phyloP scores from a whole-genome alignment of 2,113 vertebrate species.

The Orcinus orca region DNA sequence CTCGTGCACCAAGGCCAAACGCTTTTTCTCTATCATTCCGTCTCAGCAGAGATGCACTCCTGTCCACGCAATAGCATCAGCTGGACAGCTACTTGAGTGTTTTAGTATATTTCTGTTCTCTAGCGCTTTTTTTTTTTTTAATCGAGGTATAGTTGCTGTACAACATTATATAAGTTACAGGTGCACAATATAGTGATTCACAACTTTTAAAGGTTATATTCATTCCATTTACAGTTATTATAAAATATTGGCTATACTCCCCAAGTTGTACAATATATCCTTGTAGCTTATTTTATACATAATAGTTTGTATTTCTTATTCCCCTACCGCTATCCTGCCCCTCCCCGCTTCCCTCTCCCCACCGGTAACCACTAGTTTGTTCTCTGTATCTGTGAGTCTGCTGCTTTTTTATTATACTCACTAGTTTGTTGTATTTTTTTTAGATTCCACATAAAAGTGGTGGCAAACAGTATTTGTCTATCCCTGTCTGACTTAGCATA shows the following conservation, averaged over 20 bases:
- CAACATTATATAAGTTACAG: not conserved
- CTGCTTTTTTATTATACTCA: not conserved
- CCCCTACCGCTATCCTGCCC: not conserved
- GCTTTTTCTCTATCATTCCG: accelerated
- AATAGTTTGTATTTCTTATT: no score
- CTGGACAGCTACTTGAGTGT: accelerated
- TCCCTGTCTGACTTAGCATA: not conserved
- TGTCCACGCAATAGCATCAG: accelerated
- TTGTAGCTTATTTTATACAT: not conserved
- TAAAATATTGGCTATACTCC: not conserved
- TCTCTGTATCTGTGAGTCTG: not conserved
- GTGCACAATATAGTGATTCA: not conserved
- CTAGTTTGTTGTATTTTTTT: not conserved
- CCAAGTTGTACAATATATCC: not conserved
- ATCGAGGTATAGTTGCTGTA: not conserved
- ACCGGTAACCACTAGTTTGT: not conserved
- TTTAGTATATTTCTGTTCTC: accelerated
- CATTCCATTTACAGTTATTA: not conserved
- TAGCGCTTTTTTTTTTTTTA: no score
- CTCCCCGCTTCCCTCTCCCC: not conserved
- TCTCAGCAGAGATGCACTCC: accelerated
- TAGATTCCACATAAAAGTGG: not conserved
- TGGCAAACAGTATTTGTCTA: not conserved
- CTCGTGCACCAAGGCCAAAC: accelerated
- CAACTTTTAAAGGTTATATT: not conserved